Conservation (phyloP, 1,140 invertebrate species). For the Prorops nasuta region DNA sequence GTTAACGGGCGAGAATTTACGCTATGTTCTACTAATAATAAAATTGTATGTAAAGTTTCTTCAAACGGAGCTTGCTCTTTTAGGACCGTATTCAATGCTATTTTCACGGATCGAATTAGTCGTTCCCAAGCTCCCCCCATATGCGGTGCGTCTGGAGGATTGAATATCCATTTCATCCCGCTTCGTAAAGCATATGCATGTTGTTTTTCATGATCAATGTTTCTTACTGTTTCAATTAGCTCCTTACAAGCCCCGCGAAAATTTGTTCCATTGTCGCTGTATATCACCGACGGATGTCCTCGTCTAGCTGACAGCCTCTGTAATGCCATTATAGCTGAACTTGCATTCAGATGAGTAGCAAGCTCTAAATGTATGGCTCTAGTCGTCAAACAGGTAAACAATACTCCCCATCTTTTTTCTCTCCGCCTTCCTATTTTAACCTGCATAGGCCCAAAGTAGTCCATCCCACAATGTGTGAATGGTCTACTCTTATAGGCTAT, state of each 20-base stretch:
- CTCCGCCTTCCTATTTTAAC: slow-evolving; percentile 20
- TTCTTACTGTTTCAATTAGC: slow-evolving; percentile 13
- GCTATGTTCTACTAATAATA: slow-evolving; percentile 2
- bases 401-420: slow-evolving; percentile 18
- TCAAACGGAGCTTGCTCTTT: not conserved
- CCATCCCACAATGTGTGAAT: slow-evolving; percentile 29
- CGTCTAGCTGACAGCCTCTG: slow-evolving; percentile 26
- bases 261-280: slow-evolving; percentile 38
- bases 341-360: slow-evolving; percentile 18
- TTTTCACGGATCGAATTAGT: slow-evolving; percentile 1
- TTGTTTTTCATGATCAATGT: slow-evolving; percentile 15
- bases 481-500: slow-evolving; percentile 14
- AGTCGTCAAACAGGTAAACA: slow-evolving; percentile 28
- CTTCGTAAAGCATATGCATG: not conserved
- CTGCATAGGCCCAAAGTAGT: slow-evolving; percentile 33
- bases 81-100: not conserved
- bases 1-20: slow-evolving; percentile 11
- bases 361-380: slow-evolving; percentile 34
- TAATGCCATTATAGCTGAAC: slow-evolving; percentile 27
- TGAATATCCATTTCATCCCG: slow-evolving; percentile 8
- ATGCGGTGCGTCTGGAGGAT: slow-evolving; percentile 2
- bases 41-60: not conserved
- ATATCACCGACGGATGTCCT: slow-evolving; percentile 14
- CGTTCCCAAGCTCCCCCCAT: slow-evolving; percentile 13
- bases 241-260: slow-evolving; percentile 33